phyloP scores from a whole-genome alignment of 2,797 vertebrate species.

The Bradypodion pumilum region DNA sequence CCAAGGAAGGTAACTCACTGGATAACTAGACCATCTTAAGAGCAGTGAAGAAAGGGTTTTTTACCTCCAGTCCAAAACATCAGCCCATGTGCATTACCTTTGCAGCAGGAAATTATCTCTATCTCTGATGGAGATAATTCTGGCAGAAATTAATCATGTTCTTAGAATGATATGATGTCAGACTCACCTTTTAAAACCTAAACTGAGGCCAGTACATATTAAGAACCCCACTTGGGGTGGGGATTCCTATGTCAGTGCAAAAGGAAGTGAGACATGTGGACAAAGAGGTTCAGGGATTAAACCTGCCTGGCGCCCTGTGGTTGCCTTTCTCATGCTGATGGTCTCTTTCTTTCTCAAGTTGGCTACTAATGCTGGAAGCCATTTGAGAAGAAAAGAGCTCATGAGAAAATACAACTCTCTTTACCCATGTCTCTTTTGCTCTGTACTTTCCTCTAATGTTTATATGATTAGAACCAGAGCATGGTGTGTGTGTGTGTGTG shows the following conservation, averaged over 20 bases:
- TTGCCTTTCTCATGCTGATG: background rate
- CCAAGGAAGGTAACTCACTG: too few species aligned
- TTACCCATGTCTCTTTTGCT: too few species aligned
- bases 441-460: too few species aligned
- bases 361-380: background rate
- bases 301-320: background rate
- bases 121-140: background rate
- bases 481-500: too few species aligned
- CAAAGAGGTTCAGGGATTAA: too few species aligned
- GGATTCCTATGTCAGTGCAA: background rate
- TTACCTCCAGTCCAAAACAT: background rate
- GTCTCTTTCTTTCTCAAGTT: background rate
- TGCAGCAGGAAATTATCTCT: too few species aligned
- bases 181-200: too few species aligned
- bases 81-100: too few species aligned
- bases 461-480: too few species aligned
- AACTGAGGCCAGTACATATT: background rate
- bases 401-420: too few species aligned
- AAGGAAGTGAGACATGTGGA: background rate
- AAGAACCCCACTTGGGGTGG: background rate
- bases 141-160: background rate
- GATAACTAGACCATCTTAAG: background rate
- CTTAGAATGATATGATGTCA: background rate
- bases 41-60: too few species aligned
- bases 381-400: background rate